Evolutionary conservation across 2,888 invertebrate genomes (phyloP).

Genomic region (Tribolium freemani): DNA sequence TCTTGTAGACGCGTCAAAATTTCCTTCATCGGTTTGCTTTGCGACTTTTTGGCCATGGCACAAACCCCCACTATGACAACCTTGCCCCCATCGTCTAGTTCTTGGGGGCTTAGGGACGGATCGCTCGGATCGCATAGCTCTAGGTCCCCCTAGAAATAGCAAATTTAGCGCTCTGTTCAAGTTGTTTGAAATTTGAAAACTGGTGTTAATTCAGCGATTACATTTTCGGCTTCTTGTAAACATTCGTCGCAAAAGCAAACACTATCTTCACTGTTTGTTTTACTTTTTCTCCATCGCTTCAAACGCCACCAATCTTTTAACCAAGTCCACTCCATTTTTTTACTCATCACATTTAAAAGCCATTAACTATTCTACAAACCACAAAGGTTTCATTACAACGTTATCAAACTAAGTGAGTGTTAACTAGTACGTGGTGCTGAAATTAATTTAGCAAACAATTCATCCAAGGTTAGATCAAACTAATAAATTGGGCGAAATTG

Average conservation of each 20-base stretch:
- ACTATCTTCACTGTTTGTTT: conserved; percentile 73
- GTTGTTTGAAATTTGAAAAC: neutral
- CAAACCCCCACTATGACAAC: conserved; percentile 98
- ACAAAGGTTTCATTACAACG: conserved; percentile 1
- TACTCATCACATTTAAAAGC: conserved; percentile 26
- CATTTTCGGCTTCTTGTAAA: conserved; percentile 61
- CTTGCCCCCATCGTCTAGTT: conserved; percentile 77
- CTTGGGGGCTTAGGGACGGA: conserved; percentile 66
- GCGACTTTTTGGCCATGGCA: conserved; percentile 99
- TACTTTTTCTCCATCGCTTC: conserved; percentile 77
- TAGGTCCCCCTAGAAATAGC: conserved; percentile 77
- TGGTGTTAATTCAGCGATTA: conserved; percentile 6
- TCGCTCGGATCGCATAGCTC: conserved; percentile 79
- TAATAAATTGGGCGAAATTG: conserved; percentile 24
- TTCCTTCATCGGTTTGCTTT: conserved; percentile 99
- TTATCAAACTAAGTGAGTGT: conserved; percentile 9
- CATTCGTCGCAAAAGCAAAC: conserved; percentile 86
- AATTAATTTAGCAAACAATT: conserved; percentile 27
- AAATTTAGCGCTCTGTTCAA: neutral
- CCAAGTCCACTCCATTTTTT: conserved; percentile 83
- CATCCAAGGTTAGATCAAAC: conserved; percentile 31
- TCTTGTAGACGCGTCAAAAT: conserved; percentile 96
- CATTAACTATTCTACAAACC: conserved; percentile 23
- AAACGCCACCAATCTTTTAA: conserved; percentile 86
- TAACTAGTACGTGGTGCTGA: conserved; percentile 7